These are phyloP conservation scores for Caretta caretta DNA, from an alignment of 2,113 vertebrate genomes.

Conservation along the genomic window DNA sequence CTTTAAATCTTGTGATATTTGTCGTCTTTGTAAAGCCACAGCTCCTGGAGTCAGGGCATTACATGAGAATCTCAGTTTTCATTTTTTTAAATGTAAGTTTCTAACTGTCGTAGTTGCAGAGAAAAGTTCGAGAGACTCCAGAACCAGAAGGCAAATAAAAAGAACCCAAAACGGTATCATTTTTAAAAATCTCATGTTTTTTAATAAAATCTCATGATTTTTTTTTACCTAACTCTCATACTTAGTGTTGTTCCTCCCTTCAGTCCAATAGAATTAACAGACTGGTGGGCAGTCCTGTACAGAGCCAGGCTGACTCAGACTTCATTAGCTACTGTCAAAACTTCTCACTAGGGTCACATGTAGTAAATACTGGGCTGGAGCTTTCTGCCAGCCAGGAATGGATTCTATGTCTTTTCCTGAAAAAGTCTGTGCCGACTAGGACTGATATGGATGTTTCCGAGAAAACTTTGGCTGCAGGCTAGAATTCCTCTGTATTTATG, in stretches of 20 bases:
- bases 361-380: background rate
- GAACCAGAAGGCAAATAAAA: background rate
- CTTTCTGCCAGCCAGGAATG: background rate
- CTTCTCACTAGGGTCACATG: background rate
- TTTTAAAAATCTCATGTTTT: background rate
- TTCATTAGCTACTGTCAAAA: background rate
- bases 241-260: background rate
- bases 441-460: constrained; percentile 16
- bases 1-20: background rate
- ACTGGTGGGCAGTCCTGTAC: background rate
- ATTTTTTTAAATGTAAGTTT: background rate
- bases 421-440: background rate
- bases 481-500: constrained; percentile 36
- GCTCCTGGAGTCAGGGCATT: background rate
- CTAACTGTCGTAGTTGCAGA: background rate
- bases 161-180: background rate
- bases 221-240: background rate
- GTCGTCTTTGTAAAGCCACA: background rate
- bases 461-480: background rate
- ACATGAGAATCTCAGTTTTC: background rate
- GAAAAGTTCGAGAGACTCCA: background rate
- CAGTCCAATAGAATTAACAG: background rate
- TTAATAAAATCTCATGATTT: constrained; percentile 38
- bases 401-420: background rate
- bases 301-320: background rate